Base-by-base conservation (phyloP, 2,113 vertebrate species). In the Nothocercus julius region DNA sequence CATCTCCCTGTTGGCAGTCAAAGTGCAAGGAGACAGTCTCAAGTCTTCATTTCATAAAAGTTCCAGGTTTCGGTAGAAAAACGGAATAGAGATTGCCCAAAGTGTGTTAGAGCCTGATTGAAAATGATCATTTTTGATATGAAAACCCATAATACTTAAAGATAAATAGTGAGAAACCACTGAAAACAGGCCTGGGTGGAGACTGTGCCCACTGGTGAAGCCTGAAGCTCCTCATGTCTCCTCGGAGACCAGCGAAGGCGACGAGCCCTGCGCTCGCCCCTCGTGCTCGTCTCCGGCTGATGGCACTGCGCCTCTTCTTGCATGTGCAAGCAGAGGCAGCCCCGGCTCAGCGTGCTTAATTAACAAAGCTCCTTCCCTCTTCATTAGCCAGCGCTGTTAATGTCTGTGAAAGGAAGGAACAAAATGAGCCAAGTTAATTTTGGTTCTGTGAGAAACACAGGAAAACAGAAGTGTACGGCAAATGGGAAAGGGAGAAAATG, bases 381-480 rank as follows among this genome's bases (percentile, higher is more conserved):
- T 87, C 0, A 0, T 92, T 83, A 79, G 86, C 91, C 86, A 87
- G 63, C 54, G 73, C 13, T 0, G 0, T 68, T 94, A 94, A 82
- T 61, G 79, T 67, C 79, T 82, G 51, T 62, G 54, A 28, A 90
- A 92, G 72, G 61, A 73, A 87, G 84, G 94, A 87, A 90, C 56
- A 85, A 85, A 92, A 87, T 24, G 45, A 94, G 45, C 62, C 84
- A 93, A 92, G 79, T 79, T 96, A 83, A 84, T 91, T 96, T 94
- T 44, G 32, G 72, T 77, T 91, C 75, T 83, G 83, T 87, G 85
- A 83, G 89, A 87, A 95, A 85, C 58, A 72, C 0, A 1, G 79
- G n/a, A 81, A 92, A 93, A 66, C 34, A 78, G 45, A 54, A 51
- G 30, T 53, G 47, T 85, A 81, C 34, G 1, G 51, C 75, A 94